A percentile compares a stretch with the other conserved stretches of the same genome.
phyloP scores from a whole-genome alignment of 2,888 invertebrate species.

The Aporophyla lueneburgensis region DNA sequence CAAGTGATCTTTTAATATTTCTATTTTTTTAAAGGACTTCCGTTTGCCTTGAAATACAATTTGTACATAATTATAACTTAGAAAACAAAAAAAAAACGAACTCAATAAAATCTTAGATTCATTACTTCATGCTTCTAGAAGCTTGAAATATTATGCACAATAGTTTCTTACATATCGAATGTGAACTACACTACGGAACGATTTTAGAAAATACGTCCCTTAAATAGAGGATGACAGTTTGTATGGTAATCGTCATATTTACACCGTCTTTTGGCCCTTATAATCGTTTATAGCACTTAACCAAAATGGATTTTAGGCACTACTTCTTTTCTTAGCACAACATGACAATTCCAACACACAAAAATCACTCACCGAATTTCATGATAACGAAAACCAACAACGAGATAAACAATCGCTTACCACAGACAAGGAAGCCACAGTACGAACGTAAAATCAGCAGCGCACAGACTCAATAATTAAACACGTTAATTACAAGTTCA shows the following conservation, averaged over 20 bases:
- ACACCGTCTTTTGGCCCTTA: background rate
- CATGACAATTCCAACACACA: background rate
- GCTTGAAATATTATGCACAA: background rate
- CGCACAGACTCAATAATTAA: slow-evolving; percentile 50
- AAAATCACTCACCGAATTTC: slow-evolving; percentile 37
- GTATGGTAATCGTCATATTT: background rate
- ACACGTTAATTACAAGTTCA: slow-evolving; percentile 67
- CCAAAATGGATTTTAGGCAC: background rate
- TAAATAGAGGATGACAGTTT: background rate
- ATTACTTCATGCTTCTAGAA: background rate
- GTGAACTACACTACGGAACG: background rate
- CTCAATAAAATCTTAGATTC: background rate
- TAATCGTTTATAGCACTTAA: background rate
- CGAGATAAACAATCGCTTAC: slow-evolving; percentile 10
- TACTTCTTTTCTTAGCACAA: background rate
- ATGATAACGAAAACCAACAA: slow-evolving; percentile 21
- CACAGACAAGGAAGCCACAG: slow-evolving; percentile 28
- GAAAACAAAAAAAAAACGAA: background rate
- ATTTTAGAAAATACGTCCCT: background rate
- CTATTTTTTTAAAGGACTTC: background rate
- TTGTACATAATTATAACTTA: background rate
- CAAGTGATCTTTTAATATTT: background rate
- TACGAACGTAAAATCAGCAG: slow-evolving; percentile 28
- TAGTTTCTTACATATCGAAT: background rate
- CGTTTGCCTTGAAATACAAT: too few species aligned